Percentiles rank a stretch among this genome's conserved stretches.
Evolutionary conservation across 2,888 invertebrate species (phyloP).

Genomic region (Rotaria macrura): DNA sequence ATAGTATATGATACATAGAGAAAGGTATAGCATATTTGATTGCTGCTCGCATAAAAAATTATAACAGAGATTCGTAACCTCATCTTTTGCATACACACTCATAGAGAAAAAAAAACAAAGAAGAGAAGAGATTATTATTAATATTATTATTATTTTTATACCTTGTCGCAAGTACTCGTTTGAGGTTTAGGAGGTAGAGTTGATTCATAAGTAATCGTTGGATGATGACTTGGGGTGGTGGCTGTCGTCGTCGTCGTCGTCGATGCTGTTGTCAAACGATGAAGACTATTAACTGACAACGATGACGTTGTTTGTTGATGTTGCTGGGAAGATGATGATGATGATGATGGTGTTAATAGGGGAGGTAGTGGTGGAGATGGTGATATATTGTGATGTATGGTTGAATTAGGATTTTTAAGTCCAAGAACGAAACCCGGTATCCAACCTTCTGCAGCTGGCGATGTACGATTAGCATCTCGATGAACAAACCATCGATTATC

Average conservation of each 20-base stretch:
- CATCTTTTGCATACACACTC: not conserved
- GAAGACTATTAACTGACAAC: not conserved
- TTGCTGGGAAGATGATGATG: not conserved
- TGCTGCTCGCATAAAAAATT: slow-evolving; percentile 1
- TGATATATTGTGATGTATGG: not conserved
- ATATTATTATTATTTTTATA: not conserved
- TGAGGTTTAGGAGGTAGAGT: slow-evolving; percentile 18
- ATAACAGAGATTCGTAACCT: not conserved
- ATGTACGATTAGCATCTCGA: slow-evolving; percentile 42
- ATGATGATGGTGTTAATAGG: not conserved
- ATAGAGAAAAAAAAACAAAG: not conserved
- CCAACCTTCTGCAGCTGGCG: slow-evolving; percentile 49
- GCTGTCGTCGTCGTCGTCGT: not conserved
- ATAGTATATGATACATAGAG: slow-evolving; percentile 4
- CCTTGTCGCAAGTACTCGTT: slow-evolving; percentile 5
- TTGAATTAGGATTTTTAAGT: slow-evolving; percentile 21
- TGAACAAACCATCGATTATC: slow-evolving; percentile 45
- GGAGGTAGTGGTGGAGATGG: not conserved
- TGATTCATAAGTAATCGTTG: not conserved
- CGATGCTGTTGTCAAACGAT: not conserved
- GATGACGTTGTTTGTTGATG: not conserved
- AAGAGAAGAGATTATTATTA: not conserved
- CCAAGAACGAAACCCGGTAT: slow-evolving; percentile 44
- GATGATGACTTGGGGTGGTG: no score
- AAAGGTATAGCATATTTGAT: slow-evolving; percentile 1